Evolutionary conservation across 2,888 invertebrate genomes (phyloP).

Genomic region (Charanyca ferruginea): DNA sequence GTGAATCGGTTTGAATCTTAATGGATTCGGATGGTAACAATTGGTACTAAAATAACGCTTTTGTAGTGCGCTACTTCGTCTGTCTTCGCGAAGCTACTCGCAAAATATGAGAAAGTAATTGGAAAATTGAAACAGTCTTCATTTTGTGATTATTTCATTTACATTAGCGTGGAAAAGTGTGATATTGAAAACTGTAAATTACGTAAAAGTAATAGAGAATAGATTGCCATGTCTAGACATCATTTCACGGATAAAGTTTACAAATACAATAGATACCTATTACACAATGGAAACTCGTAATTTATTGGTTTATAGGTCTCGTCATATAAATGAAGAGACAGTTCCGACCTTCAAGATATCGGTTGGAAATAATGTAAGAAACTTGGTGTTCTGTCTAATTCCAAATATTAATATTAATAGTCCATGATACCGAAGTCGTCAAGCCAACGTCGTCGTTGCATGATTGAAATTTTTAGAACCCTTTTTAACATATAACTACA

Average conservation of each 20-base stretch:
- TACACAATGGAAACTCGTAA: constrained; percentile 14
- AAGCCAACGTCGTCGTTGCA: background rate
- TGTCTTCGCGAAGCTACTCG: no score
- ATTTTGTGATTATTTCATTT: no score
- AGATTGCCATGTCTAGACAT: constrained; percentile 44
- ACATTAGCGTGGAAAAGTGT: no score
- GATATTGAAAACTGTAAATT: constrained; percentile 20
- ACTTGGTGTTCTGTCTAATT: background rate
- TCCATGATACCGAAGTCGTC: background rate
- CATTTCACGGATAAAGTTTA: constrained; percentile 15
- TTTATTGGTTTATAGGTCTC: constrained; percentile 23
- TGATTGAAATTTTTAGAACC: background rate
- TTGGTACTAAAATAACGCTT: no score
- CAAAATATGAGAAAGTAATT: no score
- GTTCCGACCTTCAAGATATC: constrained; percentile 33
- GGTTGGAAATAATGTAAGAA: background rate
- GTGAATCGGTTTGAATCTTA: no score
- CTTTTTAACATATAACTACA: no score
- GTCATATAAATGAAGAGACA: constrained; percentile 17
- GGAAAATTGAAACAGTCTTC: no score
- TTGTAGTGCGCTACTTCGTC: no score
- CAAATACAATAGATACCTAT: background rate
- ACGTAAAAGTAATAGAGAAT: constrained; percentile 16
- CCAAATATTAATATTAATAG: background rate
- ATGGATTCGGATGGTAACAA: no score